Evolutionary conservation across 2,113 vertebrate species (phyloP).

Genomic region (Dipodomys ordii): DNA sequence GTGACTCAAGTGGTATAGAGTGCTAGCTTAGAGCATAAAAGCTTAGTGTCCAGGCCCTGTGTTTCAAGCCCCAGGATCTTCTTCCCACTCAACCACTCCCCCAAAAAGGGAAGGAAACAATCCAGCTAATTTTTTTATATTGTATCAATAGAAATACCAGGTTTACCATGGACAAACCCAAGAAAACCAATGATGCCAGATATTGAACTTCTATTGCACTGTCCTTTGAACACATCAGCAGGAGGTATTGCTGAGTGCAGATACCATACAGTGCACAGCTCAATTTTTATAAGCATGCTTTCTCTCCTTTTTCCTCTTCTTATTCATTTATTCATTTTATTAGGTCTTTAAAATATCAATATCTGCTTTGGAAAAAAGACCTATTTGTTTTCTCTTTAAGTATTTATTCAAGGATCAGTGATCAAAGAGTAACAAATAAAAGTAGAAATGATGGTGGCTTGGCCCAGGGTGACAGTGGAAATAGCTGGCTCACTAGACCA

Average conservation of each 20-base stretch:
- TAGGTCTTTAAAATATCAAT: conserved; percentile 41
- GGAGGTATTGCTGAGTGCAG: no score
- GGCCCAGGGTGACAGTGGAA: not conserved
- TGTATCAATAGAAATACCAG: no score
- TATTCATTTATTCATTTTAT: not conserved
- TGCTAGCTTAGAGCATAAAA: no score
- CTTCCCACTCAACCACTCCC: no score
- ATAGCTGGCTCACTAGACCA: conserved; percentile 1
- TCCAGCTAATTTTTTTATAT: not conserved
- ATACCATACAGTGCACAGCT: no score
- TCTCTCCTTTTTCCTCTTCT: not conserved
- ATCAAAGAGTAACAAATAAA: conserved; percentile 52
- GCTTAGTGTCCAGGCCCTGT: no score
- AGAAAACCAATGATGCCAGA: no score
- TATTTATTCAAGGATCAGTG: conserved; percentile 52
- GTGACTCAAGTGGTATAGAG: no score
- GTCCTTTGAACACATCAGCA: no score
- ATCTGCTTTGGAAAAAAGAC: not conserved
- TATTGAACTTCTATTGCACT: no score
- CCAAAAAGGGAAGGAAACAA: not conserved
- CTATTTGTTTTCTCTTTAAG: not conserved
- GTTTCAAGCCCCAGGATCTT: no score
- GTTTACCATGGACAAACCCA: no score
- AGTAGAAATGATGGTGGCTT: conserved; percentile 55
- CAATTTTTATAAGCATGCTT: not conserved